Conservation (phyloP, 2,888 invertebrate species). For the Eupithecia pulchellata region DNA sequence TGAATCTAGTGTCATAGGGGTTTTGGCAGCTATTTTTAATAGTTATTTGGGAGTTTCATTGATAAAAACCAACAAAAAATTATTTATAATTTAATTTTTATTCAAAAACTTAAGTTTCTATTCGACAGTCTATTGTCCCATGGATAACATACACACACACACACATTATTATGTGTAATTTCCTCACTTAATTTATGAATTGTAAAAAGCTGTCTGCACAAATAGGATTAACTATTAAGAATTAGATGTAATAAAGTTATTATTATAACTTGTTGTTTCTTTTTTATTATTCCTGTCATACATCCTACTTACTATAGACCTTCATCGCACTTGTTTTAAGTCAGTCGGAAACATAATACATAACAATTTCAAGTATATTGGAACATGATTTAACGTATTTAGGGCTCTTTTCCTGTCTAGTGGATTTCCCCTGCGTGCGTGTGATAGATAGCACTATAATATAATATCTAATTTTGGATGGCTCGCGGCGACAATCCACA, state of each 20-base stretch:
- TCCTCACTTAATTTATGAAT: conserved; percentile 60
- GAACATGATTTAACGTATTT: not conserved
- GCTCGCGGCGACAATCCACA: too few species aligned
- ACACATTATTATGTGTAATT: conserved; percentile 51
- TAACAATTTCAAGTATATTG: not conserved
- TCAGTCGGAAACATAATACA: not conserved
- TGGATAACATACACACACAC: conserved; percentile 44
- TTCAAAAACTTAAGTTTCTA: conserved; percentile 39
- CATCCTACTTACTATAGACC: not conserved
- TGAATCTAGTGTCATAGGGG: conserved; percentile 36
- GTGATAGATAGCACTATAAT: too few species aligned
- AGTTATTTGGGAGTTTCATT: conserved; percentile 15
- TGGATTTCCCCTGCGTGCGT: too few species aligned
- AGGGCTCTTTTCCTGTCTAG: too few species aligned
- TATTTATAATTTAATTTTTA: conserved; percentile 35
- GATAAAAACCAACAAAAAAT: conserved; percentile 30
- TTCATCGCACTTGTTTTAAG: not conserved
- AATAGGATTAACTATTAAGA: conserved; percentile 75
- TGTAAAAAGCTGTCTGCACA: conserved; percentile 78
- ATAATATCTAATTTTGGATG: too few species aligned
- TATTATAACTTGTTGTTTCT: conserved; percentile 47
- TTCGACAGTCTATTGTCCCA: conserved; percentile 60
- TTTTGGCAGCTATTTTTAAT: conserved; percentile 16
- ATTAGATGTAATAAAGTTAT: conserved; percentile 70
- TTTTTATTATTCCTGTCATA: conserved; percentile 33